Base-by-base conservation (phyloP, 2,888 invertebrate species). In the Drosophila recens region DNA sequence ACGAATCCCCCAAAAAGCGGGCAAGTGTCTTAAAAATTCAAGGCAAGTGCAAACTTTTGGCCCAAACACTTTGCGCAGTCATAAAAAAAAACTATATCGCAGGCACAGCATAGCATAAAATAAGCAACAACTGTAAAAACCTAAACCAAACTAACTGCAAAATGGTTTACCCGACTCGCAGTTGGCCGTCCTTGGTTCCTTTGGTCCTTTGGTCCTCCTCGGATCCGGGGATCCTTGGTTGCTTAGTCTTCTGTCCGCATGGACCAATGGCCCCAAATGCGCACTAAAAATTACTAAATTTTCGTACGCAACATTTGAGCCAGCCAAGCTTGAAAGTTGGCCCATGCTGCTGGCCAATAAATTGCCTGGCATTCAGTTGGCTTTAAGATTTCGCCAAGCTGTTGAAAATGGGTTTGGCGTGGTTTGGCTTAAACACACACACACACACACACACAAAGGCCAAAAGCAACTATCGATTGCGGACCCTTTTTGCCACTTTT, bases 91-190 rank as follows among this genome's bases (percentile, higher is more conserved):
- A 77, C 69, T 78, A 74, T 79, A 82, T 74, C 76, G 84, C 76
- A 72, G 74, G 66, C 75, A 38, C 11, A 20, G 43, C 27, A 67
- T 80, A 69, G 69, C 79, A 79, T 79, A 82, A 82, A 81, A 70
- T 75, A 77, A 67, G 79, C 77, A 77, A 68, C 75, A 82, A 75
- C 75, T 75, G 78, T 79, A 71, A 75, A 78, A 63, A 67, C 70
- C 52, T 59, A 80, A 80, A 74, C 67, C 72, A 80, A 84, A 84
- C 83, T 86, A 86, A 86, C 86, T 86, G 84, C 82, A 82, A 84
- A 84, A 86, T 80, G 83, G 78, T 80, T 83, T 79, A 49, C 61
- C 56, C 61, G 53, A 30, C 15, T 38, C 20, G 36, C 33, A 51
- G 51, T 45, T 17, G 46, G 20, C 11, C 6, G 17, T 56, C 36